Evolutionary conservation across 2,888 invertebrate genomes (phyloP).

Genomic region (Diarsia brunnea): DNA sequence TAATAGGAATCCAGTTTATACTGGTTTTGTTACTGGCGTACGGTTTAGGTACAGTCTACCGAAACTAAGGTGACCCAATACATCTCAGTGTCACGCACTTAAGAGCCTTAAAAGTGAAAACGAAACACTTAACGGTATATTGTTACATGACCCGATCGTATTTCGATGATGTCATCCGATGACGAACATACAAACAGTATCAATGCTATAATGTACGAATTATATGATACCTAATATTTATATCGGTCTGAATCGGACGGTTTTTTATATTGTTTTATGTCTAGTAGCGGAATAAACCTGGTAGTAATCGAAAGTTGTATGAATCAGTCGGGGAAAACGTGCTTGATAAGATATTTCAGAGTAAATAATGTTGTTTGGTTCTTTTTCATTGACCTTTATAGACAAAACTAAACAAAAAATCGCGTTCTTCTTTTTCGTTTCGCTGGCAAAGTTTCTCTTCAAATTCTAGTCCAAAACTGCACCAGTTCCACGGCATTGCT

Average conservation of each 20-base stretch:
- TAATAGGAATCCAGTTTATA: neutral
- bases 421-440: neutral
- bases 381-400: neutral
- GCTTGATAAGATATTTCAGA: conserved; percentile 3
- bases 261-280: conserved; percentile 43
- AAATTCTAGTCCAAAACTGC: neutral
- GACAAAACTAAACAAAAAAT: neutral
- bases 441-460: neutral
- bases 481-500: neutral
- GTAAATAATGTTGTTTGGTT: conserved; percentile 1
- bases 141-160: conserved; percentile 48
- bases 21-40: neutral
- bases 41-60: neutral
- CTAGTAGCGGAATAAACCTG: conserved; percentile 37
- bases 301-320: conserved; percentile 29
- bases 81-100: conserved; percentile 20
- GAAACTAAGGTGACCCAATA: conserved; percentile 10
- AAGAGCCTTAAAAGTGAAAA: conserved; percentile 32
- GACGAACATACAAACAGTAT: conserved; percentile 19
- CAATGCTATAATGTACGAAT: conserved; percentile 37
- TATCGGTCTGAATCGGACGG: conserved; percentile 11
- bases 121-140: conserved; percentile 37
- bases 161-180: conserved; percentile 57
- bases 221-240: conserved; percentile 22
- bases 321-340: conserved; percentile 19